Evolutionary conservation across 2,888 invertebrate species (phyloP), one percentile per base, ranked within the genome.

Genomic region (Opisthograptis luteolata): DNA sequence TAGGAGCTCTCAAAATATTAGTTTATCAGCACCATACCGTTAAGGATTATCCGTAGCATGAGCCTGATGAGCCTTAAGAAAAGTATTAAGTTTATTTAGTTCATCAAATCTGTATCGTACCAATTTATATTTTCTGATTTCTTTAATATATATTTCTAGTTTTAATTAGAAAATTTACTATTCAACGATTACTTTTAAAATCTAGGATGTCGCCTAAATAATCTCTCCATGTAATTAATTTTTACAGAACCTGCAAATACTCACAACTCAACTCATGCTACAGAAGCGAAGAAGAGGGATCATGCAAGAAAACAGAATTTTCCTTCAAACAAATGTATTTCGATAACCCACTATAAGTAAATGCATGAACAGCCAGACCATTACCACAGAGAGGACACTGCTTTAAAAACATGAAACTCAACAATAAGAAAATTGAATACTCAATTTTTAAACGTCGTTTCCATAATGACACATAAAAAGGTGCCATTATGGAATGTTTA

Each of bases 251-350:
- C 10, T 39, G 8, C 10, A 25, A 41, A 36, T 28, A 25, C n/a
- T n/a, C n/a, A n/a, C n/a, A n/a, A n/a, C n/a, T n/a, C 7, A 59
- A 63, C 73, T 79, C 84, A 76, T 83, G 81, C 79, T 66, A 76
- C 74, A 72, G 70, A 68, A 64, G 69, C 69, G 48, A 67, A 64
- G 80, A 76, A 74, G 57, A 73, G 81, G 83, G 73, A 63, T 55
- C 70, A 89, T 90, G 90, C 90, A 90, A 90, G 85, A 89, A 89
- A 90, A 89, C 85, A 89, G 84, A 79, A 75, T 81, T 77, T 79
- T 76, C 69, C 68, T 84, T 82, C 61, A 73, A 80, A 79, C 76
- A 74, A 81, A 76, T 87, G 77, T 89, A 89, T 89, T 88, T 88
- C 83, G 64, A 83, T 79, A 87, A 68, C 76, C 81, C 82, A 79